These are phyloP conservation scores for Sarcophaga variegata DNA, from an alignment of 2,888 invertebrate genomes.

Conservation along the genomic window DNA sequence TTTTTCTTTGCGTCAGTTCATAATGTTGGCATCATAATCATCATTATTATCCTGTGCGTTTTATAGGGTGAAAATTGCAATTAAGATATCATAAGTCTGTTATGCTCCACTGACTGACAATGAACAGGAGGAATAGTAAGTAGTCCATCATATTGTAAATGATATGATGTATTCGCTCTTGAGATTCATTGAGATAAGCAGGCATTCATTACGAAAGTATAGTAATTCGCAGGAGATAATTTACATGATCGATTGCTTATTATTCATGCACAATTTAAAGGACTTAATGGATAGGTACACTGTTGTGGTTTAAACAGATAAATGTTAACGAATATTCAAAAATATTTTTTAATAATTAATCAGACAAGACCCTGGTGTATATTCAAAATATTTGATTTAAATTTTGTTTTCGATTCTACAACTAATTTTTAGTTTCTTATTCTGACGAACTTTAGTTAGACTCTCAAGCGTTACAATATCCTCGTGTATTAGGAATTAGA, in stretches of 20 bases:
- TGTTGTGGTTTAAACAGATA: slow-evolving; percentile 16
- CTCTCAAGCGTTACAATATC: no score
- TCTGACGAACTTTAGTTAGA: no score
- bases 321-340: no score
- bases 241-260: slow-evolving; percentile 47
- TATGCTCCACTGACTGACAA: slow-evolving; percentile 26
- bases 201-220: not conserved
- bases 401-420: no score
- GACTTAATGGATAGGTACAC: not conserved
- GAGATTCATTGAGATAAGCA: not conserved
- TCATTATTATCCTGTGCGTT: slow-evolving; percentile 18
- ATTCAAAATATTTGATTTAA: no score
- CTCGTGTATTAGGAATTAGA: no score
- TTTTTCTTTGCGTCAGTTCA: not conserved
- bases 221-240: not conserved
- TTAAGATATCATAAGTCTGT: slow-evolving; percentile 65
- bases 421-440: no score
- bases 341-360: no score
- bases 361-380: no score
- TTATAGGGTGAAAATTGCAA: not conserved
- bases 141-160: slow-evolving; percentile 59
- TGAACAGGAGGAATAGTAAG: slow-evolving; percentile 22
- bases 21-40: slow-evolving; percentile 64
- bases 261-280: slow-evolving; percentile 14
- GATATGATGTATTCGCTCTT: slow-evolving; percentile 8